Evolutionary conservation across 2,113 vertebrate genomes (phyloP).

Genomic region (Upupa epops): DNA sequence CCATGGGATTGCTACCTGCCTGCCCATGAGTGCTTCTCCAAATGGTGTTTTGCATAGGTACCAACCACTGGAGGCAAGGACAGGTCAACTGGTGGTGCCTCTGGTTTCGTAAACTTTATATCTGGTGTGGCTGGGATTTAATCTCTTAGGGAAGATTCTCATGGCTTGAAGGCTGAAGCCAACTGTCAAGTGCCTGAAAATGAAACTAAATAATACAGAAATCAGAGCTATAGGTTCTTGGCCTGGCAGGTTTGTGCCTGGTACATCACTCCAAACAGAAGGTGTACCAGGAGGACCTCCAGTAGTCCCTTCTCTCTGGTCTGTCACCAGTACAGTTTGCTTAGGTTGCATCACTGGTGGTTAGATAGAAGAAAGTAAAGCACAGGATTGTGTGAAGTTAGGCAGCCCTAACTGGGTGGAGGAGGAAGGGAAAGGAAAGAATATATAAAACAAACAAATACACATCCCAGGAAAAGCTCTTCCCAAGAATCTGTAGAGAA

Average conservation of each 20-base stretch:
- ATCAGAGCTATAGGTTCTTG: background rate
- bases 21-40: background rate
- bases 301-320: background rate
- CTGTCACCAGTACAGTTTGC: background rate
- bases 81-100: background rate
- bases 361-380: background rate
- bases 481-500: conserved; percentile 69
- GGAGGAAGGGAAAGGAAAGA: conserved; percentile 61
- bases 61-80: background rate
- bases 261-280: conserved; percentile 2
- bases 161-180: background rate
- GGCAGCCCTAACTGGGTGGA: background rate
- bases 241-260: background rate
- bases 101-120: background rate
- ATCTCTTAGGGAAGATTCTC: background rate
- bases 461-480: conserved; percentile 54
- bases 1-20: background rate
- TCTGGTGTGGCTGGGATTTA: background rate
- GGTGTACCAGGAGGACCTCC: background rate
- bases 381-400: background rate
- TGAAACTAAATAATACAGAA: background rate
- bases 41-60: background rate
- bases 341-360: background rate
- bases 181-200: background rate
- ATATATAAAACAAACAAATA: conserved; percentile 60